Evolutionary conservation across 1,140 invertebrate species (phyloP).

Genomic region (Gerris buenoi): DNA sequence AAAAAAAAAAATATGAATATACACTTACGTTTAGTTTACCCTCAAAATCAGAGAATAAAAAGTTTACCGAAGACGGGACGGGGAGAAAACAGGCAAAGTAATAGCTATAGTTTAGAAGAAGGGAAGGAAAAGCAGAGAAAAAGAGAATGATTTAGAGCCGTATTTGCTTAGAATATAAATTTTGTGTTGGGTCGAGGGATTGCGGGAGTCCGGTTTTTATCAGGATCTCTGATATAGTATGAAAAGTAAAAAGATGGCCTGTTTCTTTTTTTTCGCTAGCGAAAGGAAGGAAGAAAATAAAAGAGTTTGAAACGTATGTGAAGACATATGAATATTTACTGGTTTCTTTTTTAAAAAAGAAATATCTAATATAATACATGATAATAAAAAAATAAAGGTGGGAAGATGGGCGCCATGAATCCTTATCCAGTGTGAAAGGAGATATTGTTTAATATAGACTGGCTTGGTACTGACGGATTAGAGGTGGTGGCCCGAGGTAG

Average conservation of each 20-base stretch:
- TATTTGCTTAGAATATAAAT: background rate
- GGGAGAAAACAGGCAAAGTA: too few species aligned
- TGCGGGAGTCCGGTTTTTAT: background rate
- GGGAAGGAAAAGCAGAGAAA: background rate
- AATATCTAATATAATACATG: background rate
- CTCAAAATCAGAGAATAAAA: too few species aligned
- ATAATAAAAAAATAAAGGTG: background rate
- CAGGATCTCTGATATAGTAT: background rate
- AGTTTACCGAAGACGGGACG: too few species aligned
- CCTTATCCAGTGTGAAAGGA: background rate
- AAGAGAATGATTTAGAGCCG: background rate
- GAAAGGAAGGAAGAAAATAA: too few species aligned
- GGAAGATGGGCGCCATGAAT: background rate
- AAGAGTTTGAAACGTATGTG: background rate
- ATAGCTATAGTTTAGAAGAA: background rate
- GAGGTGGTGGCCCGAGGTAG: background rate
- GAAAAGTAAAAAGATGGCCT: background rate
- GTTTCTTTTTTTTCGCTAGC: too few species aligned
- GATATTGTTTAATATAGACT: slow-evolving; percentile 3
- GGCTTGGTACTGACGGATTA: slow-evolving; percentile 1
- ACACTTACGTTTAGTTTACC: too few species aligned
- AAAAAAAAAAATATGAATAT: too few species aligned
- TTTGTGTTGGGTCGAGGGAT: background rate
- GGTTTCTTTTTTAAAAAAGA: background rate
- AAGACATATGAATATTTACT: background rate